Evolutionary conservation across 2,888 invertebrate species (phyloP).

Genomic region (Pomacea canaliculata): DNA sequence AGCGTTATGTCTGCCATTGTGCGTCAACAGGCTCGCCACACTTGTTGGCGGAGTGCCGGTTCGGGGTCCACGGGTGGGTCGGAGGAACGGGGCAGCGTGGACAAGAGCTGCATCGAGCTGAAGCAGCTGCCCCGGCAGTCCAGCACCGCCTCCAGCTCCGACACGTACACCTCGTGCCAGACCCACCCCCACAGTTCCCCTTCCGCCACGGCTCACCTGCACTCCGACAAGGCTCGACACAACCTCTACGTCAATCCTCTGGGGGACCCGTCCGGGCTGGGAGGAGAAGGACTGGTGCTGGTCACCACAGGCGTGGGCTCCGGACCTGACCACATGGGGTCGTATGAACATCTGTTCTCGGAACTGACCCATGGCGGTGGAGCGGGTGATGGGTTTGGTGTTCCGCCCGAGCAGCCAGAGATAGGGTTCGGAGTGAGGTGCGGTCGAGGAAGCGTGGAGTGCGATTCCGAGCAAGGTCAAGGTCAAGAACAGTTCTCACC

Average conservation of each 20-base stretch:
- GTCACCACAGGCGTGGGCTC: slow-evolving; percentile 21
- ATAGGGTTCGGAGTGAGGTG: neutral
- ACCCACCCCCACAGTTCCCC: slow-evolving; percentile 80
- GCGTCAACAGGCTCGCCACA: neutral
- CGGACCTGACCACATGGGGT: slow-evolving; percentile 21
- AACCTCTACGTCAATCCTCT: slow-evolving; percentile 69
- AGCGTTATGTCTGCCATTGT: too few species aligned
- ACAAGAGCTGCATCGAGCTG: slow-evolving; percentile 61
- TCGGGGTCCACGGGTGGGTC: slow-evolving; percentile 12
- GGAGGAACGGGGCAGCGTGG: slow-evolving; percentile 25
- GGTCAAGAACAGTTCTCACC: slow-evolving; percentile 14
- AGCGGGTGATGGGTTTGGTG: neutral
- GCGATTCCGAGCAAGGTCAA: slow-evolving; percentile 1
- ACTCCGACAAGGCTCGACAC: slow-evolving; percentile 40
- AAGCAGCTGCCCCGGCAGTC: slow-evolving; percentile 60
- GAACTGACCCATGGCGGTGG: slow-evolving; percentile 3
- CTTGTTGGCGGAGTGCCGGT: slow-evolving; percentile 16
- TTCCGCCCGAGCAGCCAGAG: neutral
- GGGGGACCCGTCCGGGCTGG: slow-evolving; percentile 43
- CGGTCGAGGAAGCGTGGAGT: neutral
- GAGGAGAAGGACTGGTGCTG: slow-evolving; percentile 27
- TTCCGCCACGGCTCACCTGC: slow-evolving; percentile 33
- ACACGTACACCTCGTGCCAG: slow-evolving; percentile 96
- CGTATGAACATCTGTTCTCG: slow-evolving; percentile 20
- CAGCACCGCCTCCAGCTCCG: slow-evolving; percentile 81